These are phyloP conservation scores for Ditylenchus weischeri DNA, from an alignment of 2,888 invertebrate species.

Conservation along the genomic window DNA sequence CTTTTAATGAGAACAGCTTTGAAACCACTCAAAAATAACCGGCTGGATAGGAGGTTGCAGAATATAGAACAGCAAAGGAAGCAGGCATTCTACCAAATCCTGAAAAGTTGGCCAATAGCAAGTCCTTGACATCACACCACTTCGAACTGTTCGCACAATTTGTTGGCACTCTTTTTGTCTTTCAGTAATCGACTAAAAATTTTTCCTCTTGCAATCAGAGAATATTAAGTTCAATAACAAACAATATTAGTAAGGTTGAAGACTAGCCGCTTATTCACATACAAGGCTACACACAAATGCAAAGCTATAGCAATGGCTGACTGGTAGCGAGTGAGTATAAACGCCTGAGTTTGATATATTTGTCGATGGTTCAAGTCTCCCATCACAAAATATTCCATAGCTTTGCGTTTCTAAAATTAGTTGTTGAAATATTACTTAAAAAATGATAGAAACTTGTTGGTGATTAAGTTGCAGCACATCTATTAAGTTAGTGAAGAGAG, in stretches of 20 bases:
- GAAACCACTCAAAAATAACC: not conserved
- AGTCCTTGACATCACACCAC: not conserved
- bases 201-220: not conserved
- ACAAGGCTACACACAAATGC: constrained; percentile 20
- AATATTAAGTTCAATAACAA: not conserved
- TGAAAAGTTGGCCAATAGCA: not conserved
- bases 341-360: constrained; percentile 14
- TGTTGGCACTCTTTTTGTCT: constrained; percentile 11
- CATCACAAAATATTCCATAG: constrained; percentile 12
- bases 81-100: constrained; percentile 10
- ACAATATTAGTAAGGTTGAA: not conserved
- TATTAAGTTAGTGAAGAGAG: constrained; percentile 8
- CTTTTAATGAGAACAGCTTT: too few species aligned
- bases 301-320: constrained; percentile 10
- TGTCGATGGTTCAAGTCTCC: constrained; percentile 13
- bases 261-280: constrained; percentile 9
- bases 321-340: constrained; percentile 15
- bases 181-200: constrained; percentile 13
- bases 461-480: constrained; percentile 8
- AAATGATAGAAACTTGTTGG: constrained; percentile 7
- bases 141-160: constrained; percentile 13
- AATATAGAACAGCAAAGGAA: constrained; percentile 14
- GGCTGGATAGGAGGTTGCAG: constrained; percentile 18
- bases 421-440: not conserved
- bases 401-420: constrained; percentile 17